Base-by-base conservation (phyloP, 1,140 invertebrate genomes). In the Macrostomum lignano region DNA sequence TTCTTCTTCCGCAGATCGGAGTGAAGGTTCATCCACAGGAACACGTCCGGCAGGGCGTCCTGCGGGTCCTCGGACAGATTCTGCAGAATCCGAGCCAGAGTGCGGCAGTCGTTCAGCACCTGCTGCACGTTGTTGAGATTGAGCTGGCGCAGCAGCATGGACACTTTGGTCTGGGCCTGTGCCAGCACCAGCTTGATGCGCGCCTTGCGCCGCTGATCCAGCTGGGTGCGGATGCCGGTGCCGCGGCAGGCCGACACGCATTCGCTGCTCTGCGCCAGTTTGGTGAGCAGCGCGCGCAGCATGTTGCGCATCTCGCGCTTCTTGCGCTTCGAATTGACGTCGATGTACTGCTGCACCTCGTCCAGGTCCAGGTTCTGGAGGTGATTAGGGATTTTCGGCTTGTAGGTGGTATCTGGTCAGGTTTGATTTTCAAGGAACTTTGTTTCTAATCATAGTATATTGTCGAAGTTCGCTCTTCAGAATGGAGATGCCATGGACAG, bases 1-100 rank as follows among this genome's bases (percentile, higher is more conserved):
- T 60, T 58, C 20, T 59, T 52, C 7, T 28, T 17, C 19, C 19
- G 26, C 7, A 28, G 5, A 21, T 56, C 59, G 42, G 49, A 48
- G 21, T 62, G 49, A 51, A 63, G 54, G n/a, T n/a, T n/a, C 26
- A 28, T 28, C 60, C 60, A 63, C 9, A 63, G 45, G 10, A 62
- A 45, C 4, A 63, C 51, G 46, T 63, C 61, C 7, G 61, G 61
- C 38, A 63, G 58, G 41, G 58, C 58, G 46, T 55, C 59, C 41
- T 63, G 61, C 14, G 61, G 60, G n/a, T n/a, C n/a, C n/a, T n/a
- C n/a, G n/a, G n/a, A n/a, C n/a, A n/a, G n/a, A n/a, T n/a, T n/a
- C n/a, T n/a, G n/a, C n/a, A n/a, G n/a, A n/a, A n/a, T n/a, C 19
- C 19, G 15, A 7, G 19, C 26, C 3, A 28, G 9, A 3, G 9